Evolutionary conservation across 2,797 vertebrate genomes (phyloP).

Genomic region (Synanceia verrucosa): DNA sequence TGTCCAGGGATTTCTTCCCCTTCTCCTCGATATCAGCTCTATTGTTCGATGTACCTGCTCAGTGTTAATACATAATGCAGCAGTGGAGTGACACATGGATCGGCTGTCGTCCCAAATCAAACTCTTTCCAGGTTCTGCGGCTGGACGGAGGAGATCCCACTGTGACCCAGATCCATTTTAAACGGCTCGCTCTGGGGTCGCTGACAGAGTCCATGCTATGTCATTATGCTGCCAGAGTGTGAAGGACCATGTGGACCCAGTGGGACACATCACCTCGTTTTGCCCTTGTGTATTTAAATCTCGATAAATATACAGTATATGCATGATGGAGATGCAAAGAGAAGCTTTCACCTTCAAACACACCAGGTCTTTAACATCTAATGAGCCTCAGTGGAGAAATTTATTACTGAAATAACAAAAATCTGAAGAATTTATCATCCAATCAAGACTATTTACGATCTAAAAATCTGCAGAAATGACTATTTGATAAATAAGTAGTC

Average conservation of each 20-base stretch:
- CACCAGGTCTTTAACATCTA: background rate
- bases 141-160: conserved; percentile 66
- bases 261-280: conserved; percentile 56
- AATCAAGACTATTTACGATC: background rate
- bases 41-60: conserved; percentile 33
- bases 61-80: conserved; percentile 54
- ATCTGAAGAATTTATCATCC: background rate
- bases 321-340: conserved; percentile 9
- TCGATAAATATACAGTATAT: background rate
- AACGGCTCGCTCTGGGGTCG: conserved; percentile 62
- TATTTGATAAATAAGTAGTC: background rate
- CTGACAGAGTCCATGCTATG: conserved; percentile 44
- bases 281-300: conserved; percentile 48
- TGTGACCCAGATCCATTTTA: conserved; percentile 79
- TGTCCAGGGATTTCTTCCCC: background rate
- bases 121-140: conserved; percentile 57
- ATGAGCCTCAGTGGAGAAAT: background rate
- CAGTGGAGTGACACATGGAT: conserved; percentile 38
- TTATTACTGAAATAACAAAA: background rate
- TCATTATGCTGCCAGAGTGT: conserved; percentile 57
- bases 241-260: conserved; percentile 53
- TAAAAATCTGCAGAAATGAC: background rate
- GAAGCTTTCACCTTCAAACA: background rate
- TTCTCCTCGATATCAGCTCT: background rate
- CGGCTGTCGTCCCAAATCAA: conserved; percentile 52